phyloP scores from a whole-genome alignment of 1,140 invertebrate genomes.

The Xylocopa sonorina region DNA sequence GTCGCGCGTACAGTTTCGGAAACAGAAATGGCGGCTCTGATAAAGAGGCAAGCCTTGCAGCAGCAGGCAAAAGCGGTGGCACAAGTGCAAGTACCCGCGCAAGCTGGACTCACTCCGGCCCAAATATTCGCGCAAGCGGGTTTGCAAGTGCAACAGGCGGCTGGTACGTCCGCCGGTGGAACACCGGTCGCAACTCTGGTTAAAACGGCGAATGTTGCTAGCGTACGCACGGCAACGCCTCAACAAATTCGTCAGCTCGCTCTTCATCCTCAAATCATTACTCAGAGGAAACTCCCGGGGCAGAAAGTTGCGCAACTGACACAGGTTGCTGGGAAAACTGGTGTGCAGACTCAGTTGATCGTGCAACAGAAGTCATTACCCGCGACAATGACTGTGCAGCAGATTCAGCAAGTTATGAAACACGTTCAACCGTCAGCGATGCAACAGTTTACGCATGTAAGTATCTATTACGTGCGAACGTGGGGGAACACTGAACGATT shows the following conservation, averaged over 20 bases:
- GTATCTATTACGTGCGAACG: conserved; percentile 32
- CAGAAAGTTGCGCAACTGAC: conserved; percentile 85
- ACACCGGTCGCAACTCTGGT: conserved; percentile 84
- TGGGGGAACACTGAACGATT: no score
- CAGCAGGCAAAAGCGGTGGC: conserved; percentile 83
- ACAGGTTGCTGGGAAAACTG: conserved; percentile 82
- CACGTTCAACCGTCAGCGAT: conserved; percentile 83
- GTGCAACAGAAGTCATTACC: conserved; percentile 86
- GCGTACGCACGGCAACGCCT: conserved; percentile 83
- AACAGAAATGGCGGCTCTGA: conserved; percentile 86
- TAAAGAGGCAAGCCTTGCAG: conserved; percentile 86
- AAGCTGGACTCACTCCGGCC: conserved; percentile 79
- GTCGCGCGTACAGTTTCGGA: conserved; percentile 84
- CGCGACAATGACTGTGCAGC: conserved; percentile 88
- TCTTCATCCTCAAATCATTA: conserved; percentile 86
- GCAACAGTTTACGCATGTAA: conserved; percentile 82
- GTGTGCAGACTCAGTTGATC: conserved; percentile 84
- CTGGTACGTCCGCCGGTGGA: conserved; percentile 75
- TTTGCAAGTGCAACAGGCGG: conserved; percentile 81
- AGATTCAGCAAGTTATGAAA: conserved; percentile 90
- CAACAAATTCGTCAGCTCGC: conserved; percentile 87
- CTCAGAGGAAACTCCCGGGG: conserved; percentile 84
- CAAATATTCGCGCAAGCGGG: conserved; percentile 84
- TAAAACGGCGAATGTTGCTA: conserved; percentile 82
- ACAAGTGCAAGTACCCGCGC: conserved; percentile 79